phyloP scores from a whole-genome alignment of 2,888 invertebrate species.

The Lottia scabra region DNA sequence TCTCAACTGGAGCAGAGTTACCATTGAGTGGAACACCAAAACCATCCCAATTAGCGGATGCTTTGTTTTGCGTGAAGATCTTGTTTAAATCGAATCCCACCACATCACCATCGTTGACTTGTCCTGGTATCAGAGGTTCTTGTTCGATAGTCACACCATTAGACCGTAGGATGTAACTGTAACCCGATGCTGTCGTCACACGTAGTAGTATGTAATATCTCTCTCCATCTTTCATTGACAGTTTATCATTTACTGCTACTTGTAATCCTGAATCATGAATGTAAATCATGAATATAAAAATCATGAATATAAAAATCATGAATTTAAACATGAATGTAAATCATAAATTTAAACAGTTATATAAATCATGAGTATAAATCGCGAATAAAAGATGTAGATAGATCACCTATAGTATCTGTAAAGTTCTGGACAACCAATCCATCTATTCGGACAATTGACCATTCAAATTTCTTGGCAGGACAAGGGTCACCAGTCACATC shows the following conservation, averaged over 20 bases:
- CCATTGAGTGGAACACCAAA: constrained; percentile 41
- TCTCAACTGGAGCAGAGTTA: background rate
- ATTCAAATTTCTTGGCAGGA: constrained; percentile 46
- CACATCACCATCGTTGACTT: constrained; percentile 18
- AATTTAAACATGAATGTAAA: too few species aligned
- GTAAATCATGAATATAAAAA: too few species aligned
- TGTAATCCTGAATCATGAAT: constrained; percentile 42
- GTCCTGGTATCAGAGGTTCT: constrained; percentile 50
- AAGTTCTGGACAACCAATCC: constrained; percentile 39
- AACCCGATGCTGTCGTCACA: constrained; percentile 43
- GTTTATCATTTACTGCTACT: constrained; percentile 43
- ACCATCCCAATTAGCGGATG: constrained; percentile 54
- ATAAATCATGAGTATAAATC: too few species aligned
- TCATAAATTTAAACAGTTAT: too few species aligned
- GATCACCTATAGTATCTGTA: constrained; percentile 38
- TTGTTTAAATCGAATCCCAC: constrained; percentile 43
- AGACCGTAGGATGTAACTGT: constrained; percentile 42
- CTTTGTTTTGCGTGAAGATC: constrained; percentile 33
- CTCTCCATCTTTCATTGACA: constrained; percentile 42
- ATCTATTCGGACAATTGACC: constrained; percentile 49
- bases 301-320: too few species aligned
- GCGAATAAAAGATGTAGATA: too few species aligned
- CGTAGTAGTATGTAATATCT: constrained; percentile 45
- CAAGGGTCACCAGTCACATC: constrained; percentile 55
- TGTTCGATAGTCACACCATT: constrained; percentile 49